phyloP scores from a whole-genome alignment of 2,797 vertebrate species.

The Cyprinodon diabolis region DNA sequence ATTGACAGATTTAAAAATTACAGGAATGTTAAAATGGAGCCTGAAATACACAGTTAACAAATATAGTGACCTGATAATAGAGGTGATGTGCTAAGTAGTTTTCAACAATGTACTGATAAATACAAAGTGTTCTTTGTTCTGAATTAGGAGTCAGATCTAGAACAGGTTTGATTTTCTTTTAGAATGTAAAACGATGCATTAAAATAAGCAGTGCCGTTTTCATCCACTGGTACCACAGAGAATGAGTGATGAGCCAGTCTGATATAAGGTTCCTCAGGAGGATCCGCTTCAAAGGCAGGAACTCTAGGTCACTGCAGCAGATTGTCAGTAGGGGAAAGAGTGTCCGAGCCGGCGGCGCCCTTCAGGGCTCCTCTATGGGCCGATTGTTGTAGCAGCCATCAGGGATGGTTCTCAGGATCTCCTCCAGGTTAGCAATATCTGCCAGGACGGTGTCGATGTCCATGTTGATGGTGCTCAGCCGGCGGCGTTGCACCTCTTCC shows the following conservation, averaged over 20 bases:
- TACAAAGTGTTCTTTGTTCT: neutral
- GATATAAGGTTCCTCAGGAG: neutral
- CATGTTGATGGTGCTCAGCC: conserved; percentile 67
- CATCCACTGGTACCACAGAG: no score
- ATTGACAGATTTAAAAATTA: no score
- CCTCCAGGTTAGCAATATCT: conserved; percentile 89
- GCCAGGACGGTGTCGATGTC: conserved; percentile 83
- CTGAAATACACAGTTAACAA: no score
- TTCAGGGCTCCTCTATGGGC: conserved; percentile 71
- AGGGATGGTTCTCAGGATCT: conserved; percentile 84
- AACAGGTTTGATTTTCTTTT: neutral
- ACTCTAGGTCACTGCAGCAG: neutral
- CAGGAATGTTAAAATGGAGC: no score
- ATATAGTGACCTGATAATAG: no score
- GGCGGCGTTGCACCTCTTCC: conserved; percentile 71
- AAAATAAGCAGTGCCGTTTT: neutral
- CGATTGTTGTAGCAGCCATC: conserved; percentile 85
- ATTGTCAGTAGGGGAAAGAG: neutral
- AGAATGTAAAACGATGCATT: neutral
- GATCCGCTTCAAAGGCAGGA: neutral
- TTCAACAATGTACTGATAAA: no score
- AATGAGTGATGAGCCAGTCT: neutral
- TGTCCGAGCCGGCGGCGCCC: neutral
- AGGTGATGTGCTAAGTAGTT: no score
- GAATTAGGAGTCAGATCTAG: neutral